These are phyloP conservation scores for Harpagoxenus sublaevis DNA, from an alignment of 2,888 invertebrate species.

Conservation along the genomic window DNA sequence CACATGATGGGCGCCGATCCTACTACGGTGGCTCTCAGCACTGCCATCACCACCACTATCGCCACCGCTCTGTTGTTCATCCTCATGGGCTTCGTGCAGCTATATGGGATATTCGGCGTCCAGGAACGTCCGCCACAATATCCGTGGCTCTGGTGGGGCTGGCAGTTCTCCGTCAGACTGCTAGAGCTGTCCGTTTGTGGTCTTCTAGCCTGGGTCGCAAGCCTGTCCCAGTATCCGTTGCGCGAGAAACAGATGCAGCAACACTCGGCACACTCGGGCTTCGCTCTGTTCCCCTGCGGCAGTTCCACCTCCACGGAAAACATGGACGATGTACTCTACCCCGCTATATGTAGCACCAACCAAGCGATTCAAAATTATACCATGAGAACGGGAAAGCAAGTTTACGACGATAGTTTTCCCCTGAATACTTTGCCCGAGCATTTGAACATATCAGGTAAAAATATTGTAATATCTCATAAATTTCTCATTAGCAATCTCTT, in stretches of 20 bases:
- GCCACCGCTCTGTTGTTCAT: slow-evolving; percentile 95
- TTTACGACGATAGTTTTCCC: slow-evolving; percentile 90
- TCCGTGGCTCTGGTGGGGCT: slow-evolving; percentile 96
- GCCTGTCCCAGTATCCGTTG: slow-evolving; percentile 89
- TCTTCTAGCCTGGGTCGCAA: slow-evolving; percentile 95
- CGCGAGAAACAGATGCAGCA: slow-evolving; percentile 89
- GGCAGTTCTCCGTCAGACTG: slow-evolving; percentile 94
- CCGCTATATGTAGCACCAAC: slow-evolving; percentile 94
- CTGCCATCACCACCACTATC: slow-evolving; percentile 96
- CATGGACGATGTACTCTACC: slow-evolving; percentile 94
- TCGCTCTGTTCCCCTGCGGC: slow-evolving; percentile 93
- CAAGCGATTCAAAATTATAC: slow-evolving; percentile 95
- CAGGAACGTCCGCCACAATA: slow-evolving; percentile 86
- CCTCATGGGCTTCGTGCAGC: slow-evolving; percentile 93
- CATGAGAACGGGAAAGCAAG: slow-evolving; percentile 91
- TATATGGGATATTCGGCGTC: slow-evolving; percentile 92
- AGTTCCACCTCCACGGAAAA: slow-evolving; percentile 93
- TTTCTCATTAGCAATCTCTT: slow-evolving; percentile 9
- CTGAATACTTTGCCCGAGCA: slow-evolving; percentile 87
- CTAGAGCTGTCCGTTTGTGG: slow-evolving; percentile 96
- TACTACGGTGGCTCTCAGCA: slow-evolving; percentile 89
- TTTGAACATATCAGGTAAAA: slow-evolving; percentile 80
- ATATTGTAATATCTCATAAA: not conserved
- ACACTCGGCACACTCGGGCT: slow-evolving; percentile 88
- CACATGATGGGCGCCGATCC: slow-evolving; percentile 91